A percentile compares a stretch with the other conserved stretches of the same genome.
Conservation (phyloP, 1,140 invertebrate species). For the Tetramorium simillimum region DNA sequence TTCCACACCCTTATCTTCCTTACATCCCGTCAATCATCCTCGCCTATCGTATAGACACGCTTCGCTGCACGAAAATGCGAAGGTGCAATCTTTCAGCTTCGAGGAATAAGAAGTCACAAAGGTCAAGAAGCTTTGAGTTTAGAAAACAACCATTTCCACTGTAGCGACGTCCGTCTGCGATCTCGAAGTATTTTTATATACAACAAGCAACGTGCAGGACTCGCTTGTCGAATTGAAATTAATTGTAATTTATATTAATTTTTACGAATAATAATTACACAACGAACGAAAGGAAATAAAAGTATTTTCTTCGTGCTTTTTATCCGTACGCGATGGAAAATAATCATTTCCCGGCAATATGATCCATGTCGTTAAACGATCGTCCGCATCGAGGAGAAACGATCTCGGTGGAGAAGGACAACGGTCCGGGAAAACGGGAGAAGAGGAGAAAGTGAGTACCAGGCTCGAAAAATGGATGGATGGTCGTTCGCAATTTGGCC, state of each 20-base stretch:
- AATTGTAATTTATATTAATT: neutral
- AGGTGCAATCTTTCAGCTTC: constrained; percentile 24
- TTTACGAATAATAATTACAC: neutral
- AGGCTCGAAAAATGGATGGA: constrained; percentile 74
- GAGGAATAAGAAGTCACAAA: constrained; percentile 19
- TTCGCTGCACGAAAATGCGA: constrained; percentile 34
- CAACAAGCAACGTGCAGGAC: neutral
- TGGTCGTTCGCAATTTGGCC: constrained; percentile 78
- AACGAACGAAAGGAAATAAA: neutral
- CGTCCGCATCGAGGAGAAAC: constrained; percentile 41
- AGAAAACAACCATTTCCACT: neutral
- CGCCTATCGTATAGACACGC: constrained; percentile 48
- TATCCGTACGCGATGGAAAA: neutral
- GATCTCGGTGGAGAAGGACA: constrained; percentile 54
- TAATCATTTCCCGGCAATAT: neutral
- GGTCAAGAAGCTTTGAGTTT: constrained; percentile 1
- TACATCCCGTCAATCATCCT: constrained; percentile 69
- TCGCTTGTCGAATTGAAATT: neutral
- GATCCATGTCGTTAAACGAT: constrained; percentile 21
- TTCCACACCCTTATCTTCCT: constrained; percentile 54
- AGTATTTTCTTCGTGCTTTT: neutral
- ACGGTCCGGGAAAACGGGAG: constrained; percentile 56
- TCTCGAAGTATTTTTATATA: neutral
- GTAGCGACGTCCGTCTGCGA: neutral
- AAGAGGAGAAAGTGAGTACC: constrained; percentile 68